phyloP scores from a whole-genome alignment of 1,140 invertebrate genomes.

The Conus betulinus region DNA sequence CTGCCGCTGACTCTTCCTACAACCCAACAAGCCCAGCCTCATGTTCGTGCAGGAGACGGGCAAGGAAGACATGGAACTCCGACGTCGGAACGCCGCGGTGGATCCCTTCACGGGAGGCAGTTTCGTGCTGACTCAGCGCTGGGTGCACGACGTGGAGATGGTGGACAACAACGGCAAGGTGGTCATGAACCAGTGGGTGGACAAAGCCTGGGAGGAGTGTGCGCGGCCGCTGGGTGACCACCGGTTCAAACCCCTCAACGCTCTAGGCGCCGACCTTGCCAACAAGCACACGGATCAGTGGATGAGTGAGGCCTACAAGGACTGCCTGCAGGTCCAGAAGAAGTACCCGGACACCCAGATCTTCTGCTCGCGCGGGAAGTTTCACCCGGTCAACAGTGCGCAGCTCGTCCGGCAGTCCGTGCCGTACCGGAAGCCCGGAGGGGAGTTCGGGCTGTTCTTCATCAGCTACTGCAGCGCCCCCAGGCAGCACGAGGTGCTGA shows the following conservation, averaged over 20 bases:
- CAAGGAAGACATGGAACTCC: background rate
- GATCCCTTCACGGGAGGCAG: background rate
- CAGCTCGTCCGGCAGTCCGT: slow-evolving; percentile 5
- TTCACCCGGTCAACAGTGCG: background rate
- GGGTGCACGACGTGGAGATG: background rate
- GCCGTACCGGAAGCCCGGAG: background rate
- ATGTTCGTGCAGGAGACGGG: background rate
- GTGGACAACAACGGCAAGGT: background rate
- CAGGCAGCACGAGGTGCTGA: background rate
- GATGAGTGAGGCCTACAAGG: slow-evolving; percentile 1
- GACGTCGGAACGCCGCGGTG: background rate
- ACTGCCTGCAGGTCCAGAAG: background rate
- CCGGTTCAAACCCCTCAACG: background rate
- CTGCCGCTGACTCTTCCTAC: background rate
- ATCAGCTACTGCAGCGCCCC: slow-evolving; percentile 7
- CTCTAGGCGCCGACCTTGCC: background rate
- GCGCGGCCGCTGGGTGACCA: background rate
- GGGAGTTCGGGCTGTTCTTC: slow-evolving; percentile 9
- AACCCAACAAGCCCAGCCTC: background rate
- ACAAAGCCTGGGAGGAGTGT: slow-evolving; percentile 15
- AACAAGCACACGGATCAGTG: background rate
- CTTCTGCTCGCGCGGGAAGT: background rate
- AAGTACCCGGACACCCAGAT: background rate
- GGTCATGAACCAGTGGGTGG: slow-evolving; percentile 1
- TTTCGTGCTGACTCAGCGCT: slow-evolving; percentile 18